Evolutionary conservation across 1,140 invertebrate species (phyloP), one percentile per base, ranked within the genome.

Genomic region (Cherax quadricarinatus): DNA sequence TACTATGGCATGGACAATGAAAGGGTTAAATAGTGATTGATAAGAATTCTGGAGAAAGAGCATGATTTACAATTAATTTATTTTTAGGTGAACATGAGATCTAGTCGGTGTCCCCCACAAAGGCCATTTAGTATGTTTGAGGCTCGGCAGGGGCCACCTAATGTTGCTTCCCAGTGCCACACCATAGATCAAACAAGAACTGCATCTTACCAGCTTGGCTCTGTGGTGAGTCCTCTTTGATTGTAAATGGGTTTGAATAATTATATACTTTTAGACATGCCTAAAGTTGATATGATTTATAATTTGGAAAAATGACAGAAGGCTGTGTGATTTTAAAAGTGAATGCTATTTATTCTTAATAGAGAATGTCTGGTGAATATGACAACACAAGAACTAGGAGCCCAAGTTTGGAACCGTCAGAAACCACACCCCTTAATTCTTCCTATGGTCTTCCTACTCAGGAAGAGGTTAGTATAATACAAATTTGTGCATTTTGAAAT

Each of bases 401-500:
- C 48, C 90, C 90, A 3, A 87, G 90, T 48, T 41, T 91, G 5
- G 90, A 91, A 49, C 73, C 90, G 16, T 79, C 90, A 51, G 90
- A 91, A 80, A 91, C 84, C 3, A 91, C 90, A 41, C 90, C 90
- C 18, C 90, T 91, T 41, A 91, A 85, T 86, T 30, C 85, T 70
- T 51, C 53, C 14, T 86, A 91, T 53, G 62, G 24, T 57, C 93
- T 95, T 81, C 95, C 95, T 0, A 94, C 94, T 24, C 95, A 96
- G 57, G 49, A 75, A 24, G 60, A 83, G 88, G 57, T 83, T 3
- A 84, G 62, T 57, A 57, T 10, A 57, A 4, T 57, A 41, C 30
- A 41, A 41, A 41, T 41, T 41, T 41, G 30, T 41, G 30, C 30
- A 41, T 41, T 41, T 41, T 41, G 30, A 41, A 41, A 41, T 41